Conservation (phyloP, 2,113 vertebrate species). For the Cyphomyrus discorhynchus region DNA sequence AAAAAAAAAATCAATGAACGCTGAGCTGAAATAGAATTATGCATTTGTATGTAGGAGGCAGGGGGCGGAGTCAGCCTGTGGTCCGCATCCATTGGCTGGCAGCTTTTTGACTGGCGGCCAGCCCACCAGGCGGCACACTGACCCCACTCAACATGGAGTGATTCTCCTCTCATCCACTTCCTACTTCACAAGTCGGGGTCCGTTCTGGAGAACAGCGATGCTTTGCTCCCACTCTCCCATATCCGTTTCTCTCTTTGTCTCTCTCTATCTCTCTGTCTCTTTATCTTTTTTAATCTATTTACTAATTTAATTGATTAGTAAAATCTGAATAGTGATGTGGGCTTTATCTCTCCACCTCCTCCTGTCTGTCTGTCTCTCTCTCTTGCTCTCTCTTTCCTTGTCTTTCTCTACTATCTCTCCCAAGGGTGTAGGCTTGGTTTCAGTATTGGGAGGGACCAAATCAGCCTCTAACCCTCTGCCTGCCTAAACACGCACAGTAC, state of each 20-base stretch:
- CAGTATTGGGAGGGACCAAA: no score
- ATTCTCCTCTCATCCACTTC: not conserved
- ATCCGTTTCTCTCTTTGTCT: constrained; percentile 24
- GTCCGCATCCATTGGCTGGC: not conserved
- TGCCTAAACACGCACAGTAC: not conserved
- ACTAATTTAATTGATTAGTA: not conserved
- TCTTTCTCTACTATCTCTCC: not conserved
- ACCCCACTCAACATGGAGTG: not conserved
- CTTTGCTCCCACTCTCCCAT: constrained; percentile 24
- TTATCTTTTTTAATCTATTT: not conserved
- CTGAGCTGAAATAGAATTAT: constrained; percentile 36
- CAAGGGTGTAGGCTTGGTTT: no score
- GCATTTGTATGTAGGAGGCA: constrained; percentile 45
- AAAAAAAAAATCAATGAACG: constrained; percentile 28
- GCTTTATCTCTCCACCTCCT: not conserved
- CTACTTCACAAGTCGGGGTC: not conserved
- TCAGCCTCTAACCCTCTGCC: no score
- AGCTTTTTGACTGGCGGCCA: not conserved
- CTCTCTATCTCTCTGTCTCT: not conserved
- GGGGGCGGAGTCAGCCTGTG: not conserved
- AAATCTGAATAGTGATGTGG: not conserved
- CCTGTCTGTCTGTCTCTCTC: not conserved
- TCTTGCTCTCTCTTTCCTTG: not conserved
- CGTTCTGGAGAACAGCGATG: constrained; percentile 21
- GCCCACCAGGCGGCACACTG: not conserved